These are phyloP conservation scores for Tenthredo mesomela DNA, from an alignment of 2,888 invertebrate species.

Conservation along the genomic window DNA sequence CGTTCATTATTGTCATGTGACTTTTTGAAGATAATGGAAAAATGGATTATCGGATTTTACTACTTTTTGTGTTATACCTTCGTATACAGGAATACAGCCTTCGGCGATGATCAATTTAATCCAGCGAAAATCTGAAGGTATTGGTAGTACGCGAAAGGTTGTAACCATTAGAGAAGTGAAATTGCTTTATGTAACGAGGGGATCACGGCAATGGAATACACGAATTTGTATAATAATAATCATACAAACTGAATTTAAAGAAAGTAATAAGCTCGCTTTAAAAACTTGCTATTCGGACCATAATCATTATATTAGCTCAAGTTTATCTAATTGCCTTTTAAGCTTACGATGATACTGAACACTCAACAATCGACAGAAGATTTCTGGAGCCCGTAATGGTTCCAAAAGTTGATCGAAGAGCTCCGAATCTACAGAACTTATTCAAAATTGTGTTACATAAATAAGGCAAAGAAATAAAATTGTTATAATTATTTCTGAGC, in stretches of 20 bases:
- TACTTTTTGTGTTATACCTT: neutral
- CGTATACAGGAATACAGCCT: neutral
- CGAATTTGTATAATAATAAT: neutral
- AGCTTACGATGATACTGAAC: neutral
- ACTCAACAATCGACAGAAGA: neutral
- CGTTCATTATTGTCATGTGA: neutral
- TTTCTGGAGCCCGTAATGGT: neutral
- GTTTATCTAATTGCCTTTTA: neutral
- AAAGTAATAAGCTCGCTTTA: neutral
- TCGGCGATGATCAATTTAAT: neutral
- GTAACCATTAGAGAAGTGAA: too few species aligned
- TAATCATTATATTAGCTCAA: neutral
- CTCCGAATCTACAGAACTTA: neutral
- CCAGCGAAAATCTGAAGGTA: neutral
- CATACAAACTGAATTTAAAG: neutral
- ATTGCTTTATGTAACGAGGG: too few species aligned
- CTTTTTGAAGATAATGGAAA: neutral
- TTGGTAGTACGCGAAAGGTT: neutral
- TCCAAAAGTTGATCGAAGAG: neutral
- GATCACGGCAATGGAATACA: neutral
- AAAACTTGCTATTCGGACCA: neutral
- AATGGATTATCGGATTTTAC: neutral
- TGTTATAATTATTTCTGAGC: neutral
- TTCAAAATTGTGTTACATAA: neutral
- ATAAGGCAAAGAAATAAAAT: neutral